Base-by-base conservation (phyloP, 1,140 invertebrate species). In the Thaumetopoea pityocampa region DNA sequence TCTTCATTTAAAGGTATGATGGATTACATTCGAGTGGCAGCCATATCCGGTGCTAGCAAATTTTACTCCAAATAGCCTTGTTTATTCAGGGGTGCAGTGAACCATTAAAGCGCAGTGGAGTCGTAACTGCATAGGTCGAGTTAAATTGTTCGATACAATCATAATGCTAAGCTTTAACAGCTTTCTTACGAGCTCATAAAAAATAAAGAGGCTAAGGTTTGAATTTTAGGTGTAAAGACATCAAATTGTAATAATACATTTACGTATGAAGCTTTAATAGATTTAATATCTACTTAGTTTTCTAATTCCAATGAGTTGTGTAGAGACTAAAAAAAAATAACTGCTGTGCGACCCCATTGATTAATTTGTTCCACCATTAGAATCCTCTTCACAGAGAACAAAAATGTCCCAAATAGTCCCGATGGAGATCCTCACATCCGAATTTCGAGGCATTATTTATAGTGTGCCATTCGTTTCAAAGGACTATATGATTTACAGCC, bases 21-120 rank as follows among this genome's bases (percentile, higher is more conserved):
- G 69, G 76, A 78, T 76, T n/a, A 52, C 46, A 58, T 78, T 81
- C 74, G 66, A 83, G 74, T 76, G 74, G 65, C 67, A 64, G 65
- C 63, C 63, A 68, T 78, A 76, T 81, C 77, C 76, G 79, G 74
- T 68, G 65, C 67, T 70, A 76, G 79, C 74, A 76, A 80, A 79
- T 79, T 83, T 80, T 79, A 74, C 72, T 76, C 47, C 65, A 49
- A 72, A 77, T 74, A 79, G 68, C 48, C 61, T 55, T 83, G 79
- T 83, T 83, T 83, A 81, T 76, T 77, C 70, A 76, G 74, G 70
- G 72, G 79, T 83, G 77, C 79, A 83, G 20, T 83, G 77, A 83
- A 83, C 79, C 67, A 83, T 83, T 77, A 78, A 78, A 69, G 57
- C 61, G 41, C 51, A 58, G 57, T 59, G 46, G 40, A 71, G 57